A percentile compares a stretch with the other conserved stretches of the same genome.
Conservation (phyloP, 2,888 invertebrate genomes). For the Apamea anceps region DNA sequence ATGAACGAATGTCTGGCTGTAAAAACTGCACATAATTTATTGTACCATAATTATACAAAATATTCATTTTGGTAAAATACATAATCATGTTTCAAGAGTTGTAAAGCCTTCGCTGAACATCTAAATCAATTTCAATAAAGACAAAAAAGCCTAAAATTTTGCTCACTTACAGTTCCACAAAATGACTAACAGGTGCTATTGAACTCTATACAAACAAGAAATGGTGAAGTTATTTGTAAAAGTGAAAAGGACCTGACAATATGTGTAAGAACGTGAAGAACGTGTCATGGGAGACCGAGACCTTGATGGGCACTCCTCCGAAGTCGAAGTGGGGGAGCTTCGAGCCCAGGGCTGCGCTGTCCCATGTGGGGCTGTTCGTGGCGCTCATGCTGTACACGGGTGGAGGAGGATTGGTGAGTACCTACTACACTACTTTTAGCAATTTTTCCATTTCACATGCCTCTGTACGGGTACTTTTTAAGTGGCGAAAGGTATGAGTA, state of each 20-base stretch:
- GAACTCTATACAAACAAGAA: slow-evolving; percentile 41
- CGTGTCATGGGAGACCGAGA: slow-evolving; percentile 88
- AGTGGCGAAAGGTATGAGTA: too few relatives aligned
- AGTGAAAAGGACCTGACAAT: slow-evolving; percentile 72
- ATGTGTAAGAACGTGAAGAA: slow-evolving; percentile 86
- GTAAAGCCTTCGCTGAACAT: background rate
- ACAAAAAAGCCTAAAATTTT: background rate
- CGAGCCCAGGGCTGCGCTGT: slow-evolving; percentile 92
- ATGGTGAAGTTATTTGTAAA: slow-evolving; percentile 62
- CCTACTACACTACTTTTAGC: background rate
- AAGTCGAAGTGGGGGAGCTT: slow-evolving; percentile 88
- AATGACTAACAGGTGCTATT: slow-evolving; percentile 36
- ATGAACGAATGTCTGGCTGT: background rate
- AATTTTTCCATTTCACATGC: background rate
- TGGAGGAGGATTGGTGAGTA: slow-evolving; percentile 94
- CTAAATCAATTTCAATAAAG: background rate
- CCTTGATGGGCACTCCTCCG: slow-evolving; percentile 85
- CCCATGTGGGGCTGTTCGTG: slow-evolving; percentile 94
- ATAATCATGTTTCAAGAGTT: background rate
- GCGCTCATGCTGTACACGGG: slow-evolving; percentile 94
- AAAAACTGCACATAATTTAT: background rate
- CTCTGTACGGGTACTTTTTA: background rate
- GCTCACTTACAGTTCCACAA: slow-evolving; percentile 43
- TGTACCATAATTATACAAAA: background rate
- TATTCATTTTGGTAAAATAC: background rate